phyloP scores from a whole-genome alignment of 92 coral and sea anemone genomes.

The Parazoanthus swiftii region DNA sequence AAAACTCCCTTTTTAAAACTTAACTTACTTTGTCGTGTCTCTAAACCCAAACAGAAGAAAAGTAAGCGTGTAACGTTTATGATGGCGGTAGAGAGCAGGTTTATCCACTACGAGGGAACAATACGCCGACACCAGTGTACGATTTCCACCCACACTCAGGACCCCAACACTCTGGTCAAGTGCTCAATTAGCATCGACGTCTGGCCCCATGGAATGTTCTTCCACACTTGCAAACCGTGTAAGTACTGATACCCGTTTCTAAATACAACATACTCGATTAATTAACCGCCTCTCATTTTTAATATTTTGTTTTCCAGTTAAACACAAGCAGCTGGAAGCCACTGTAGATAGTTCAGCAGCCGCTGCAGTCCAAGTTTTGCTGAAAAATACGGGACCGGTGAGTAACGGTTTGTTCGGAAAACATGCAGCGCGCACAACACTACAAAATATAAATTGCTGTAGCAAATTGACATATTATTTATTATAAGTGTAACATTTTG shows the following conservation, averaged over 20 bases:
- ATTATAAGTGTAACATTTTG: no score
- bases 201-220: constrained; percentile 98
- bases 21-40: not conserved
- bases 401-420: constrained; percentile 7
- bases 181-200: constrained; percentile 74
- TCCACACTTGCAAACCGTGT: constrained; percentile 85
- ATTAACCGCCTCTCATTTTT: not conserved
- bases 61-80: constrained; percentile 53
- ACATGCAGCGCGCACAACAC: not conserved
- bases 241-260: constrained; percentile 3
- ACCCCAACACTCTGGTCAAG: constrained; percentile 69
- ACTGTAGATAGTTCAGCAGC: not conserved
- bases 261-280: not conserved
- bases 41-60: constrained; percentile 51
- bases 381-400: constrained; percentile 40
- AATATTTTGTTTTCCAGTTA: not conserved
- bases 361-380: not conserved
- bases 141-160: constrained; percentile 88
- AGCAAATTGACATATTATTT: not conserved
- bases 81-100: constrained; percentile 65
- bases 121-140: constrained; percentile 80
- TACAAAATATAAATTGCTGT: not conserved
- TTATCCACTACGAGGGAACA: constrained; percentile 66
- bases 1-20: no score
- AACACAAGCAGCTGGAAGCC: constrained; percentile 1